These are phyloP conservation scores for Automeris io DNA, from an alignment of 2,888 invertebrate genomes.

Conservation along the genomic window DNA sequence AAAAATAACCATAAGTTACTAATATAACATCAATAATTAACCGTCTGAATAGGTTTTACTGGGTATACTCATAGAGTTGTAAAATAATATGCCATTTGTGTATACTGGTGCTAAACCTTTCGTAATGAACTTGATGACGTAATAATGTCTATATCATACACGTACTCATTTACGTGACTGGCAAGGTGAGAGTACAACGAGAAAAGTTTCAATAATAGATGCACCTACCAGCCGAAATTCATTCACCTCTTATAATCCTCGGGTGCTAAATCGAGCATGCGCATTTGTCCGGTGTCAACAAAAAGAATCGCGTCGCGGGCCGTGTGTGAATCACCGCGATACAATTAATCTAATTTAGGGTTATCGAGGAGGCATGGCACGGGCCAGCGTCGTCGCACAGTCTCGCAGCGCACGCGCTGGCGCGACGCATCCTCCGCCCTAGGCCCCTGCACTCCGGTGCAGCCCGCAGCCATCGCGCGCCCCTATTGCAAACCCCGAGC, in stretches of 20 bases:
- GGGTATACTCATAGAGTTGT: too few species aligned
- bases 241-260: slow-evolving; percentile 47
- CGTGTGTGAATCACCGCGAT: slow-evolving; percentile 69
- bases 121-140: too few species aligned
- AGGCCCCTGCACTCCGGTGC: slow-evolving; percentile 22
- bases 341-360: slow-evolving; percentile 76
- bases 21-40: too few species aligned
- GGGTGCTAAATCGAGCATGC: slow-evolving; percentile 55
- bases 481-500: slow-evolving; percentile 26
- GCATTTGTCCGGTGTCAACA: slow-evolving; percentile 67
- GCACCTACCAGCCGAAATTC: slow-evolving; percentile 25
- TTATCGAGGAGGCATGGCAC: slow-evolving; percentile 66
- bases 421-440: slow-evolving; percentile 41
- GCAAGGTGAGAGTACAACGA: not conserved
- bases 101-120: too few species aligned
- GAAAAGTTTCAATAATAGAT: not conserved
- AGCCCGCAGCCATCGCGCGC: not conserved
- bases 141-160: not conserved
- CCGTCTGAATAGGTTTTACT: too few species aligned
- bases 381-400: slow-evolving; percentile 63
- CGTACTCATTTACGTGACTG: not conserved
- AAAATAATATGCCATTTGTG: too few species aligned
- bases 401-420: slow-evolving; percentile 57
- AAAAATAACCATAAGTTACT: too few species aligned
- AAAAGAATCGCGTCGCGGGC: slow-evolving; percentile 48